phyloP scores from a whole-genome alignment of 2,113 vertebrate species.

The Antigone vipio region DNA sequence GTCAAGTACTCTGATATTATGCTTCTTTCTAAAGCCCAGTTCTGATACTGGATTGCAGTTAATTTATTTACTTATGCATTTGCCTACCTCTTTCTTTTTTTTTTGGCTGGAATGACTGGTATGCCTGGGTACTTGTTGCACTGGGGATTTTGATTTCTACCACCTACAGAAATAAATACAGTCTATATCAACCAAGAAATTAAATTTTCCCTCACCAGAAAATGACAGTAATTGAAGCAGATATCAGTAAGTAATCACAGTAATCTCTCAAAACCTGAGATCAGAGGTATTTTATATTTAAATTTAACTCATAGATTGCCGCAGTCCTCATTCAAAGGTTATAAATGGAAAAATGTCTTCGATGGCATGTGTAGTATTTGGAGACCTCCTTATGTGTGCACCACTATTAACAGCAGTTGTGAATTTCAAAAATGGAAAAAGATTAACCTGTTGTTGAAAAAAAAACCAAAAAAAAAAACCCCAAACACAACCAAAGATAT shows the following conservation, averaged over 20 bases:
- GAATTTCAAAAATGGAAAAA: background rate
- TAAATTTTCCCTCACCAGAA: background rate
- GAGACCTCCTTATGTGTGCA: background rate
- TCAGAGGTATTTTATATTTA: background rate
- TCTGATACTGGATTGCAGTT: background rate
- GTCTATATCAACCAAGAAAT: background rate
- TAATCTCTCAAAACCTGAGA: background rate
- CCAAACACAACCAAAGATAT: background rate
- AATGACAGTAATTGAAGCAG: background rate
- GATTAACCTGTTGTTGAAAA: background rate
- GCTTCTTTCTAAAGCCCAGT: background rate
- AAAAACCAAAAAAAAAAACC: background rate
- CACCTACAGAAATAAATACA: background rate
- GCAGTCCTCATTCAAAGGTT: background rate
- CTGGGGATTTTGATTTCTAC: background rate
- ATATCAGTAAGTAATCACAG: background rate
- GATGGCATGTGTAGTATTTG: background rate
- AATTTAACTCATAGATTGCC: background rate
- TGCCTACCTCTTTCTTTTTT: background rate
- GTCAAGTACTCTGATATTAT: background rate
- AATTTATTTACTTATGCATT: background rate
- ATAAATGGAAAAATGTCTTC: background rate
- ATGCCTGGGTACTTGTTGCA: background rate
- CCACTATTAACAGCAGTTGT: background rate
- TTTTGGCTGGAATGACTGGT: background rate